Conservation (phyloP, 2,888 invertebrate species). For the Nomada ruficornis region DNA sequence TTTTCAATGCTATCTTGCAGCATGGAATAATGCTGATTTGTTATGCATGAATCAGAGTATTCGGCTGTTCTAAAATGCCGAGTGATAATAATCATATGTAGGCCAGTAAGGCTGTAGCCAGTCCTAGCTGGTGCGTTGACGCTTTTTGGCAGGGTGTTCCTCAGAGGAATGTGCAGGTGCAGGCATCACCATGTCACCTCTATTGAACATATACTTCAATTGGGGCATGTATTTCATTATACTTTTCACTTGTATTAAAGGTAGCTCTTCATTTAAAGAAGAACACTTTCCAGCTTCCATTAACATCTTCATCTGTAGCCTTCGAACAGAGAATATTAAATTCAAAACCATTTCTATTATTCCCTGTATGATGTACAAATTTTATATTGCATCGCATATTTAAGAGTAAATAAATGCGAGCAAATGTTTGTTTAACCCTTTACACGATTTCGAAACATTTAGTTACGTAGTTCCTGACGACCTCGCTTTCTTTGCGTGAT, state of each 20-base stretch:
- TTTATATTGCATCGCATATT: not conserved
- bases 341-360: not conserved
- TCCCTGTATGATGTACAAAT: not conserved
- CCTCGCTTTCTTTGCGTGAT: too few species aligned
- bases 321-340: conserved; percentile 76
- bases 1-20: conserved; percentile 27
- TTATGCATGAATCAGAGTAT: conserved; percentile 41
- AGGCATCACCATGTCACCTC: conserved; percentile 83
- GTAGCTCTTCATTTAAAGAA: conserved; percentile 89
- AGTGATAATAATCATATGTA: conserved; percentile 83
- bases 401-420: not conserved
- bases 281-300: conserved; percentile 91
- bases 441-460: not conserved
- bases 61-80: conserved; percentile 79
- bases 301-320: conserved; percentile 91
- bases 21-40: conserved; percentile 37
- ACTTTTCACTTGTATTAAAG: conserved; percentile 92
- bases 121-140: conserved; percentile 88
- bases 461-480: too few species aligned
- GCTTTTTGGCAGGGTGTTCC: conserved; percentile 84
- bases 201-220: conserved; percentile 93
- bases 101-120: conserved; percentile 85
- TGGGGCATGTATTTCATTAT: conserved; percentile 94
- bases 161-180: conserved; percentile 80
- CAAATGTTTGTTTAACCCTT: too few species aligned